A percentile compares a stretch with the other conserved stretches of the same genome.
Conservation (phyloP, 2,797 vertebrate species). For the Miichthys miiuy region DNA sequence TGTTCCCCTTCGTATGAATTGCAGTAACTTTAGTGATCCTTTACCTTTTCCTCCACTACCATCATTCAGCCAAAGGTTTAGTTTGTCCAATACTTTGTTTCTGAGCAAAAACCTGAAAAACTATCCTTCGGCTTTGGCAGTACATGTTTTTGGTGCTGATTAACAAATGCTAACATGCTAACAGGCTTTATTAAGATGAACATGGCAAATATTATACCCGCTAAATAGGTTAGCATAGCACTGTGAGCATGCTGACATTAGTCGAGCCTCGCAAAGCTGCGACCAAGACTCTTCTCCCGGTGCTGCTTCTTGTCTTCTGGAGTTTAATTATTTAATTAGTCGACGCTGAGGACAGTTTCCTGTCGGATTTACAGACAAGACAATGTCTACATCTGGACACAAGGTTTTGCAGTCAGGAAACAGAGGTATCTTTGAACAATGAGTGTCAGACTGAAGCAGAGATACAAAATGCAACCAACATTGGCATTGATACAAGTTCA, state of each 20-base stretch:
- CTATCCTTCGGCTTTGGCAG: too few species aligned
- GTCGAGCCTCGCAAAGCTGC: background rate
- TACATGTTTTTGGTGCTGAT: background rate
- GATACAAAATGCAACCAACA: constrained; percentile 17
- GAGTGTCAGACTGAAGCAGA: constrained; percentile 14
- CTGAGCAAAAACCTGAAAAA: background rate
- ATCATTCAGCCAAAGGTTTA: background rate
- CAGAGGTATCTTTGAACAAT: constrained; percentile 8
- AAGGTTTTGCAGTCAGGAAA: constrained; percentile 16
- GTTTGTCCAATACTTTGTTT: background rate
- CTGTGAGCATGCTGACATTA: background rate
- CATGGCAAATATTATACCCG: background rate
- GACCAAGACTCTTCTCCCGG: background rate
- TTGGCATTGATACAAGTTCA: constrained; percentile 41
- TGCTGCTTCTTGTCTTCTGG: constrained; percentile 6
- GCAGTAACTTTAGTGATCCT: background rate
- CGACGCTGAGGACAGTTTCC: background rate
- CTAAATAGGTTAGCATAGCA: background rate
- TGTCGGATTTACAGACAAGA: background rate
- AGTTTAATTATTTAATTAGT: constrained; percentile 11
- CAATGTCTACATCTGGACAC: constrained; percentile 8
- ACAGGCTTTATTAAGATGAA: background rate
- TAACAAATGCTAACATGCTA: background rate
- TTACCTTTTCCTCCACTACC: background rate
- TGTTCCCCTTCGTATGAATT: background rate